Conservation (phyloP, 1,140 invertebrate species). For the Periplaneta americana region DNA sequence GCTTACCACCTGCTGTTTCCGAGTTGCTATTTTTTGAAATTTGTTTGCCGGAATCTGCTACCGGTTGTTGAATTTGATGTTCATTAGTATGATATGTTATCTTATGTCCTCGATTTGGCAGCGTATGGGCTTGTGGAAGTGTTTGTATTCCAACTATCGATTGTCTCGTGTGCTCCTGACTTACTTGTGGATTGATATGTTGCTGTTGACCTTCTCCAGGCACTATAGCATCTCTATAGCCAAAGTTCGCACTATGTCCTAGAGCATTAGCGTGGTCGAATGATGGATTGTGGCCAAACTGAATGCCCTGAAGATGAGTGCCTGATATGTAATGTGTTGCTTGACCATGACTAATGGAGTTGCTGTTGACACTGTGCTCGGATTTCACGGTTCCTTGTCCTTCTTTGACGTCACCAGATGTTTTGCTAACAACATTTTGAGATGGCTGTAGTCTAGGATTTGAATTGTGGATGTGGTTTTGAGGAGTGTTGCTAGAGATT, state of each 20-base stretch:
- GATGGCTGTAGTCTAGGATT: no score
- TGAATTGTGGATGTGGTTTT: no score
- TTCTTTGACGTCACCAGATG: background rate
- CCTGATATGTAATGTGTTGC: no score
- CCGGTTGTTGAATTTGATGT: background rate
- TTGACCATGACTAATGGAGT: background rate
- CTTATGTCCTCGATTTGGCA: background rate
- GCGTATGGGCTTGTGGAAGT: background rate
- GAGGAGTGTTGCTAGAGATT: background rate
- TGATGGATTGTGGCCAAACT: no score
- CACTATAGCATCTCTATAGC: background rate
- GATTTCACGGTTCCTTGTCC: background rate
- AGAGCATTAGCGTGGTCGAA: background rate
- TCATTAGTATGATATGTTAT: no score
- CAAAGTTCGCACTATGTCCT: background rate
- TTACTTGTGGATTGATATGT: background rate
- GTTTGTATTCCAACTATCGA: no score
- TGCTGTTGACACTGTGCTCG: background rate
- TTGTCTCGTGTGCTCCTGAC: background rate
- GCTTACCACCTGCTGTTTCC: background rate
- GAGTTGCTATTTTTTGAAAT: no score
- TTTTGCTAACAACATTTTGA: background rate
- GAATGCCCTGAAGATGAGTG: background rate
- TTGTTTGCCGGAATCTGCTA: background rate
- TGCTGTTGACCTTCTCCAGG: background rate